Evolutionary conservation across 2,888 invertebrate genomes (phyloP).

Genomic region (Epicampocera succincta): DNA sequence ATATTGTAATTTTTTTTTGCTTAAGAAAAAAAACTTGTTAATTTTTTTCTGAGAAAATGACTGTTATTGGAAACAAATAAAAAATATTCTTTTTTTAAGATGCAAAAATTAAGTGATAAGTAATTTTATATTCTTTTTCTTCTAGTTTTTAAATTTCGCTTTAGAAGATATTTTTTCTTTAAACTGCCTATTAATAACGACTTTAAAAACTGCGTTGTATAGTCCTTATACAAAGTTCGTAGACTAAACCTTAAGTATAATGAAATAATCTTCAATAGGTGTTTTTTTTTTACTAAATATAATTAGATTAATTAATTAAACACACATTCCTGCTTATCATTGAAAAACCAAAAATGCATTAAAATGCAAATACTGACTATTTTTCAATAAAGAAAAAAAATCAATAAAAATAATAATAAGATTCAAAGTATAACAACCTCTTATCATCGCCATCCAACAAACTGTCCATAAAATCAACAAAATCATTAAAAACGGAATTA

Average conservation of each 20-base stretch:
- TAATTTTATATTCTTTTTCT: too few relatives aligned
- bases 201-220: neutral
- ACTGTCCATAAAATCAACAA: constrained; percentile 63
- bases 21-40: too few relatives aligned
- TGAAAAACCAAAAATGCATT: neutral
- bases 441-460: constrained; percentile 60
- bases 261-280: neutral
- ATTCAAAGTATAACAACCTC: constrained; percentile 59
- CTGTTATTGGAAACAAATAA: too few relatives aligned
- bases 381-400: constrained; percentile 27
- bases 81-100: too few relatives aligned
- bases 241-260: constrained; percentile 11
- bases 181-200: neutral
- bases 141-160: too few relatives aligned
- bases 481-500: constrained; percentile 59
- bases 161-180: too few relatives aligned
- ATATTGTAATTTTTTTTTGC: too few relatives aligned
- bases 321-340: neutral
- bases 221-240: neutral
- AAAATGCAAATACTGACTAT: constrained; percentile 15
- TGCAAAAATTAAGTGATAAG: too few relatives aligned
- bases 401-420: constrained; percentile 51
- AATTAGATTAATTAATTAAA: constrained; percentile 29
- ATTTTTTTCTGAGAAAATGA: too few relatives aligned
- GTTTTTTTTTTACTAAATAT: neutral